Base-by-base conservation (phyloP, 2,888 invertebrate species). In the Neuroscelio doddi region DNA sequence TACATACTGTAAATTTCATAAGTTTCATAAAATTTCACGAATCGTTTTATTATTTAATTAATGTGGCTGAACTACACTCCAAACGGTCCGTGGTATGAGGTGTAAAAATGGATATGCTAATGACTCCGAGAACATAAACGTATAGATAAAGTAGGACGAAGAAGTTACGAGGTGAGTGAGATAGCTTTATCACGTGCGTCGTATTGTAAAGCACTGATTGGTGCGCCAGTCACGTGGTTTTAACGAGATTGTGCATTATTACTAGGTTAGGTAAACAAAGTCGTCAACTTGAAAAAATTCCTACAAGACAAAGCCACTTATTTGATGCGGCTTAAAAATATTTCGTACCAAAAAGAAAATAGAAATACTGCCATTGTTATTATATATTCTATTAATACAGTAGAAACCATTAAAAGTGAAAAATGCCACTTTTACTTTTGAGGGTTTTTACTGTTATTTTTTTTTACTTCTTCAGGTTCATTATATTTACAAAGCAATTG, bases 81-180 rank as follows among this genome's bases (percentile, higher is more conserved):
- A 5, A 5, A 5, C 21, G 2, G 2, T 21, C 5, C 2, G 21
- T 21, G 21, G 5, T 21, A 5, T 5, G 2, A 2, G 21, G 21
- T 21, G 2, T 2, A 21, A 21, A 21, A 21, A 3, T 17, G 38
- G 16, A n/a, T n/a, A n/a, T n/a, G n/a, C n/a, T n/a, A n/a, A n/a
- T n/a, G 10, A 38, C 15, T 30, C 3, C 41, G 26, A 52, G 39
- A 61, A 58, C 56, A 55, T 51, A 34, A 42, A 39, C 61, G 45
- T 46, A 56, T 65, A 56, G 65, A 65, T 61, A 44, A 65, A 56
- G 49, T 56, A 17, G 42, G 59, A 49, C 65, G 50, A 61, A 65
- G 56, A 65, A 61, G 65, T 52, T 45, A 61, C 42, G 61, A 59
- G 61, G 64, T 64, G 61, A 65, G 65, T 52, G 59, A 51, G 55